These are phyloP conservation scores for Agrochola macilenta DNA, from an alignment of 2,888 invertebrate species.

Conservation along the genomic window DNA sequence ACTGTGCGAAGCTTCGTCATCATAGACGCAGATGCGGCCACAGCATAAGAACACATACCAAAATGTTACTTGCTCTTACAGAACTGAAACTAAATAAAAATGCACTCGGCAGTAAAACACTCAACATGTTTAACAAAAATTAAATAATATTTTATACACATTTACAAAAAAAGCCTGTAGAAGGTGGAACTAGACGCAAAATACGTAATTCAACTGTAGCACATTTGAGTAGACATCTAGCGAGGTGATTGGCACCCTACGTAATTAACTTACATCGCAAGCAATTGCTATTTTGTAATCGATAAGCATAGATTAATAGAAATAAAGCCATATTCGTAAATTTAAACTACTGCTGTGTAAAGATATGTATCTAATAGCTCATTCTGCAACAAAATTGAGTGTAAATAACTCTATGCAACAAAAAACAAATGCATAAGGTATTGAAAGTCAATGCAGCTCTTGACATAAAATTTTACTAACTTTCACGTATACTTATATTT, in stretches of 20 bases:
- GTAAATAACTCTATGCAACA: constrained; percentile 28
- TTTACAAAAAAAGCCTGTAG: constrained; percentile 76
- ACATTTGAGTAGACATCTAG: constrained; percentile 4
- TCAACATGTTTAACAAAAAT: constrained; percentile 83
- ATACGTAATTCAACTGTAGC: constrained; percentile 4
- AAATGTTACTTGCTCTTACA: constrained; percentile 52
- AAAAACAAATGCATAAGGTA: constrained; percentile 43
- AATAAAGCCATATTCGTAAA: constrained; percentile 19
- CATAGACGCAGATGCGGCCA: too few relatives aligned
- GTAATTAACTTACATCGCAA: constrained; percentile 34
- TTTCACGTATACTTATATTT: constrained; percentile 1
- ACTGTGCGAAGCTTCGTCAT: too few relatives aligned
- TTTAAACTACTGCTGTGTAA: constrained; percentile 24
- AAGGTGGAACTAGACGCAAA: constrained; percentile 1
- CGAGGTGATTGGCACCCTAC: constrained; percentile 19
- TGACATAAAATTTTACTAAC: constrained; percentile 16
- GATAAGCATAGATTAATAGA: constrained; percentile 6
- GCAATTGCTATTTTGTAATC: constrained; percentile 10
- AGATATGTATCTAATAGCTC: constrained; percentile 21
- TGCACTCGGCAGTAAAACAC: constrained; percentile 82
- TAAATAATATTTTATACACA: constrained; percentile 85
- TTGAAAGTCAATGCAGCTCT: constrained; percentile 26
- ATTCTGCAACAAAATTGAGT: constrained; percentile 38
- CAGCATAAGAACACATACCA: constrained; percentile 35
- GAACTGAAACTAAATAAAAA: constrained; percentile 76